Base-by-base conservation (phyloP, 2,888 invertebrate genomes). In the Temnothorax ravouxi region DNA sequence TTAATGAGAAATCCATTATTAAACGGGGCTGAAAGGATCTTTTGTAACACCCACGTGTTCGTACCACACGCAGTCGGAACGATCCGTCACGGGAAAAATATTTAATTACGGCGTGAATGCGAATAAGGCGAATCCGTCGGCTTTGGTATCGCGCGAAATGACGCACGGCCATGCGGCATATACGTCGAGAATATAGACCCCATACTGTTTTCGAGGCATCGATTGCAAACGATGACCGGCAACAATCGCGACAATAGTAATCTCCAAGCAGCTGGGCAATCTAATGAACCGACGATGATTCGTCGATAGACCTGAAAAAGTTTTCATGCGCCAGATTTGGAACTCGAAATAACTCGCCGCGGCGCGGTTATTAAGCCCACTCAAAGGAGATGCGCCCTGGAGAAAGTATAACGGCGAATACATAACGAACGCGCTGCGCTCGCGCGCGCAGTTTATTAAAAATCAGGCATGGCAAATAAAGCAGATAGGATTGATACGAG, bases 141-240 rank as follows among this genome's bases (percentile, higher is more conserved):
- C 21, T 59, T 29, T 69, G 38, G 62, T 72, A 79, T 38, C 69
- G 74, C 79, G 86, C 79, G 79, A 77, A 86, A 86, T 88, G 83
- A 84, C 84, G 83, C 76, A 50, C 80, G 15, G 34, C 29, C 18
- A 44, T 61, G 83, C 54, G 44, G 59, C 75, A 62, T 47, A 62
- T 47, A 72, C 84, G 54, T 50, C 67, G 69, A 62, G 84, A 83
- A 86, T 83, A 83, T 83, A 83, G 89, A 81, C 87, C 89, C 84
- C 88, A 86, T 90, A 88, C 89, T 86, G 89, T 89, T 89, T 79
- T 59, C 81, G 71, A 66, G 82, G 88, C 89, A 89, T 89, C 90
- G 90, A 90, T 90, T 91, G 91, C 91, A 89, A 89, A 88, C 86
- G 91, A 90, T 90, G 90, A 90, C 91, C 89, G 82, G 91, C 90